Evolutionary conservation across 1,140 invertebrate species (phyloP).

Genomic region (Heliconius himera): DNA sequence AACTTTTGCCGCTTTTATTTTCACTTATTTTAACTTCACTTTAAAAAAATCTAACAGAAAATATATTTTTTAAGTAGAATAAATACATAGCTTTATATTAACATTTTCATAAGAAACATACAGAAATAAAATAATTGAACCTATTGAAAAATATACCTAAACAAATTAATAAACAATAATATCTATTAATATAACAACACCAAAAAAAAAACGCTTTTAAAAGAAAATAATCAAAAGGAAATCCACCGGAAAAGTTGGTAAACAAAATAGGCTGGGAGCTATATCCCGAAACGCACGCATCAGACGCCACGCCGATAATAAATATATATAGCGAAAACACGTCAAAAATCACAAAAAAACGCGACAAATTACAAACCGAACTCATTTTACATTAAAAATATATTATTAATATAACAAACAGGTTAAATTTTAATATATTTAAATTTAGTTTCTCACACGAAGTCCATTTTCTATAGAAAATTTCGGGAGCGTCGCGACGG

Average conservation of each 20-base stretch:
- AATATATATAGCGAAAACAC: constrained; percentile 20
- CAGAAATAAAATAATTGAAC: too few relatives aligned
- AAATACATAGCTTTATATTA: neutral
- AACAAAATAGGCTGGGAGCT: constrained; percentile 31
- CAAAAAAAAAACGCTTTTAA: neutral
- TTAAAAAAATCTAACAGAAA: neutral
- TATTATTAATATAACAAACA: neutral
- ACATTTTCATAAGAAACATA: neutral
- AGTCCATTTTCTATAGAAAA: constrained; percentile 29
- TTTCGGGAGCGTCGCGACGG: constrained; percentile 68
- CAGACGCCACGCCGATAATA: constrained; percentile 34
- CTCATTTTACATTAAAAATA: neutral
- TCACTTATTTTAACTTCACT: neutral
- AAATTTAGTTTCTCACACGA: constrained; percentile 26
- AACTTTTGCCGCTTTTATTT: constrained; percentile 6
- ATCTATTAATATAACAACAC: too few relatives aligned
- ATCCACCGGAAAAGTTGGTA: constrained; percentile 33
- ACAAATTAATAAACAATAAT: neutral
- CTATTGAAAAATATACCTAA: neutral
- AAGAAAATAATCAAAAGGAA: constrained; percentile 7
- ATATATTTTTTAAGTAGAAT: neutral
- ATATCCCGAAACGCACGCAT: constrained; percentile 34
- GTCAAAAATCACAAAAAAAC: neutral
- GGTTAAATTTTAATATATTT: constrained; percentile 16
- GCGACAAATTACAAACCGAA: neutral